These are phyloP conservation scores for Cyclophora punctaria DNA, from an alignment of 2,888 invertebrate genomes.

Conservation along the genomic window DNA sequence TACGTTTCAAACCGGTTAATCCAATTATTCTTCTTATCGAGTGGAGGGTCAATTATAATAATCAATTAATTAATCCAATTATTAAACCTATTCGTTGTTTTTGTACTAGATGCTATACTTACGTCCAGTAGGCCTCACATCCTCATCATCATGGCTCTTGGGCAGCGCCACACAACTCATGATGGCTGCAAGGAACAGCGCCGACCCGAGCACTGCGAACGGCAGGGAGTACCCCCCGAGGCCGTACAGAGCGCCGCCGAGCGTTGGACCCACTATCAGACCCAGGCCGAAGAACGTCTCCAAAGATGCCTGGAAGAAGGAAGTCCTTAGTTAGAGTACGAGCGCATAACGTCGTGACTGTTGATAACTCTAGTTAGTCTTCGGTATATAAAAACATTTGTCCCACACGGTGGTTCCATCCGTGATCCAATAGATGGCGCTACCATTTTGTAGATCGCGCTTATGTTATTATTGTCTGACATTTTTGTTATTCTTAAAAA, in stretches of 20 bases:
- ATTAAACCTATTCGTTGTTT: background rate
- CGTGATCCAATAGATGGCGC: too few species aligned
- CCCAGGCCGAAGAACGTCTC: conserved; percentile 92
- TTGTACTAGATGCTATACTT: conserved; percentile 33
- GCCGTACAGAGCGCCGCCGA: conserved; percentile 89
- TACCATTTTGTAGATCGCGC: too few species aligned
- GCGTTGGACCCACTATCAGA: conserved; percentile 91
- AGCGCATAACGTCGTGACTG: too few species aligned
- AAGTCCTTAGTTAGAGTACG: too few species aligned
- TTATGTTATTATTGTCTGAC: too few species aligned
- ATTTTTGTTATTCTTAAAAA: background rate
- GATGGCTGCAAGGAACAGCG: conserved; percentile 83
- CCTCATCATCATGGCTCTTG: conserved; percentile 72
- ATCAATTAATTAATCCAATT: too few species aligned
- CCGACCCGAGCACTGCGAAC: conserved; percentile 85
- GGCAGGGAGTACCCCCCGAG: conserved; percentile 87
- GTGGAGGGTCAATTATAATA: too few species aligned
- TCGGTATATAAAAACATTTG: too few species aligned
- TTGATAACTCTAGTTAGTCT: too few species aligned
- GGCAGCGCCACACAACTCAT: conserved; percentile 84
- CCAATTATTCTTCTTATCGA: too few species aligned
- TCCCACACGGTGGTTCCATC: too few species aligned
- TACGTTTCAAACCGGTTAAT: too few species aligned
- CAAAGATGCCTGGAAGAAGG: conserved; percentile 78
- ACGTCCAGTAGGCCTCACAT: conserved; percentile 77